Conservation (phyloP, 30 jellyfish, hydroid and myxozoan genomes). For the Aurelia sp. region DNA sequence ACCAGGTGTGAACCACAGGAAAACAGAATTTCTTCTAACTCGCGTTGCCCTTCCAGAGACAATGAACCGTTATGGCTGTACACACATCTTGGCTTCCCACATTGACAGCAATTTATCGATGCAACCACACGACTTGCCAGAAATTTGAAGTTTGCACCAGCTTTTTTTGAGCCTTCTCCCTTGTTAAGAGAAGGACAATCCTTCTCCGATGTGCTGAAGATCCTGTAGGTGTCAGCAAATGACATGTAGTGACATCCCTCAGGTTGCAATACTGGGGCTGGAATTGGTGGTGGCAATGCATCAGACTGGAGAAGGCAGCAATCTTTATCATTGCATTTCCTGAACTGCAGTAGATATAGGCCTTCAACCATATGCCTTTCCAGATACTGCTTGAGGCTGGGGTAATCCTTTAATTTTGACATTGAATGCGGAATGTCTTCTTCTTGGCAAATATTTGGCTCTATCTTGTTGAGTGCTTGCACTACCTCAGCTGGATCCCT, state of each 20-base stretch:
- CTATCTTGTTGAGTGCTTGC: slow-evolving; percentile 29
- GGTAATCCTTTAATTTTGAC: slow-evolving; percentile 26
- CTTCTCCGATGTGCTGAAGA: slow-evolving; percentile 20
- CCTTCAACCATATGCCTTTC: slow-evolving; percentile 24
- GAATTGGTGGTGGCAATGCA: slow-evolving; percentile 39
- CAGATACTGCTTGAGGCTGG: slow-evolving; percentile 9
- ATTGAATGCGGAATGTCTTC: slow-evolving; percentile 18
- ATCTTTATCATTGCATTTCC: slow-evolving; percentile 39
- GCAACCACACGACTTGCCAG: slow-evolving; percentile 49
- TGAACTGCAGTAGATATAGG: slow-evolving; percentile 34
- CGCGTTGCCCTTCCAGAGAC: slow-evolving; percentile 13
- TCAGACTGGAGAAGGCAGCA: slow-evolving; percentile 18
- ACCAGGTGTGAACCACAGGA: neutral
- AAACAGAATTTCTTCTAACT: slow-evolving; percentile 7
- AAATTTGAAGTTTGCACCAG: neutral
- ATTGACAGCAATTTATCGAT: slow-evolving; percentile 6
- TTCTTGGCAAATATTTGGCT: neutral
- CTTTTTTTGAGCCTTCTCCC: neutral
- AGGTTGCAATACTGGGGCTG: slow-evolving; percentile 35
- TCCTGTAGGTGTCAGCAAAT: slow-evolving; percentile 26
- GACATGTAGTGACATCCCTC: slow-evolving; percentile 19
- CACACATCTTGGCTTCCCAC: slow-evolving; percentile 38
- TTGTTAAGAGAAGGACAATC: slow-evolving; percentile 42
- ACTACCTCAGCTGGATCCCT: slow-evolving; percentile 35
- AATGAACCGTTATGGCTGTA: slow-evolving; percentile 14